These are phyloP conservation scores for Diplolepis rosae DNA, from an alignment of 2,888 invertebrate species.

Conservation along the genomic window DNA sequence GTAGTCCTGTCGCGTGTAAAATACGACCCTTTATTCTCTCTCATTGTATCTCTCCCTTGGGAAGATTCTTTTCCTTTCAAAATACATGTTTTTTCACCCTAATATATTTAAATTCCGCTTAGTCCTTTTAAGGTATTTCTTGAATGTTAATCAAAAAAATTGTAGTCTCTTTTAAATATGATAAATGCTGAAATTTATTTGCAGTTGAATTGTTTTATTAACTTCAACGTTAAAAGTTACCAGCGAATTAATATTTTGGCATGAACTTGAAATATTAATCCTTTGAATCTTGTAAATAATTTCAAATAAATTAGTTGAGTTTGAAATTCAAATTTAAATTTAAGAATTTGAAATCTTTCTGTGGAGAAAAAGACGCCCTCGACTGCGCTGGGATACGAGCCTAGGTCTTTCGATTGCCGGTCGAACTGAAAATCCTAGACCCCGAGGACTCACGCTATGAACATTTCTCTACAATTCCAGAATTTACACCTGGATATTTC, in stretches of 20 bases:
- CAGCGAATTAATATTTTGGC: background rate
- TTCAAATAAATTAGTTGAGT: too few species aligned
- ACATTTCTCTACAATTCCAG: too few species aligned
- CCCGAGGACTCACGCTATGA: too few species aligned
- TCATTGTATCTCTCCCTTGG: slow-evolving; percentile 59
- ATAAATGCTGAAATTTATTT: background rate
- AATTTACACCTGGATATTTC: too few species aligned
- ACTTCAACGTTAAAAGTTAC: background rate
- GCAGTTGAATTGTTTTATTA: background rate
- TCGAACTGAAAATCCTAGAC: too few species aligned
- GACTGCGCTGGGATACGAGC: too few species aligned
- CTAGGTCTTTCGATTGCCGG: too few species aligned
- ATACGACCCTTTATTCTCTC: slow-evolving; percentile 60
- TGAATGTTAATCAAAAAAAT: background rate
- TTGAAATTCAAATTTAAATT: too few species aligned
- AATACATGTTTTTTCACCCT: slow-evolving; percentile 40
- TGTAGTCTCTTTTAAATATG: background rate
- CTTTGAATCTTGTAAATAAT: background rate
- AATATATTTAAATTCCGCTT: slow-evolving; percentile 48
- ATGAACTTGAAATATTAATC: background rate
- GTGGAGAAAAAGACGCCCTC: too few species aligned
- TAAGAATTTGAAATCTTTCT: too few species aligned
- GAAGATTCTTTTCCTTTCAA: slow-evolving; percentile 57
- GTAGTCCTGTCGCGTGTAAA: slow-evolving; percentile 60
- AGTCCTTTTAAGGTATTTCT: slow-evolving; percentile 10